A percentile compares a stretch with the other conserved stretches of the same genome.
These are phyloP conservation scores for Oligia strigilis DNA, from an alignment of 2,888 invertebrate species.

Conservation along the genomic window DNA sequence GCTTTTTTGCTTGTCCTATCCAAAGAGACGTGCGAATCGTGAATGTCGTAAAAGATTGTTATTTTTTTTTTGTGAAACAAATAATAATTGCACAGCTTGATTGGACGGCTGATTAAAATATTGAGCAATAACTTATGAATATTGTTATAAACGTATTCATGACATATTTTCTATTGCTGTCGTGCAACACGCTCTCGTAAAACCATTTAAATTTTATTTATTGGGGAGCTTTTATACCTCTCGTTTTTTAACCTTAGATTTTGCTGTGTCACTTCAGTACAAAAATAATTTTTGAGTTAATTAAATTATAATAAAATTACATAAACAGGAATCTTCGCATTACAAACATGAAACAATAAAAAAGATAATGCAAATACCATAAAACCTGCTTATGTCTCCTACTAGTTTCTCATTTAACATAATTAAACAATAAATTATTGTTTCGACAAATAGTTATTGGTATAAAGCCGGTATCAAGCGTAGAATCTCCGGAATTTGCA, in stretches of 20 bases:
- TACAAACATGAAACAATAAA: conserved; percentile 84
- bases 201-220: conserved; percentile 55
- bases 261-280: conserved; percentile 2
- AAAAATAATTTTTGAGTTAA: conserved; percentile 39
- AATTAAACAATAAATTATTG: conserved; percentile 85
- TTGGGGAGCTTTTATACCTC: conserved; percentile 17
- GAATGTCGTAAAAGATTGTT: conserved; percentile 55
- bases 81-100: conserved; percentile 59
- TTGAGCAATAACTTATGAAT: conserved; percentile 57
- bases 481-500: conserved; percentile 79
- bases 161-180: conserved; percentile 55
- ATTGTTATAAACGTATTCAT: conserved; percentile 43
- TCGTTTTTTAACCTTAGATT: conserved; percentile 12
- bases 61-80: conserved; percentile 51
- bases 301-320: conserved; percentile 51
- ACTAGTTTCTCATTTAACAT: conserved; percentile 84
- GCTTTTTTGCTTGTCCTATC: conserved; percentile 72
- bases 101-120: conserved; percentile 60
- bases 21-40: conserved; percentile 53
- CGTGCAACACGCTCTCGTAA: conserved; percentile 57
- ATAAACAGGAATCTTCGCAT: conserved; percentile 72
- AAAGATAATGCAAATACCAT: conserved; percentile 85
- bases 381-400: conserved; percentile 84
- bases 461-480: conserved; percentile 75
- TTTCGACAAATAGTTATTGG: conserved; percentile 88